Conservation (phyloP, 2,888 invertebrate genomes). For the Beris chalybata region DNA sequence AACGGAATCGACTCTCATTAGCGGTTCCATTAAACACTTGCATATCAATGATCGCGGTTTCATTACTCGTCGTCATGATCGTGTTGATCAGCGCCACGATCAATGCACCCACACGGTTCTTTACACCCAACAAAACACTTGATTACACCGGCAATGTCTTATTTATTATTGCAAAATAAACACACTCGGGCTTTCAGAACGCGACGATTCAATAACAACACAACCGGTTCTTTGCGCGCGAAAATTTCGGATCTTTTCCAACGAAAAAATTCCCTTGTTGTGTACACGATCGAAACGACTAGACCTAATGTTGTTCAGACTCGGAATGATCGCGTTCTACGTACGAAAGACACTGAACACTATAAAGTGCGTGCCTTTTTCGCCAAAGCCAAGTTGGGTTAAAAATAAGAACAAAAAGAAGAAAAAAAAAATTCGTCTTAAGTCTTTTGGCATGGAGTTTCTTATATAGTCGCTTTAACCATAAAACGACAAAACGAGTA, state of each 20-base stretch:
- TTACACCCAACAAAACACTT: conserved; percentile 10
- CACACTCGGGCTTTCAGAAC: conserved; percentile 8
- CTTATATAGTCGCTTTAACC: no score
- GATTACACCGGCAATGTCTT: conserved; percentile 14
- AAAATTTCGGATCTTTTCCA: background rate
- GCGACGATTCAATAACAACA: conserved; percentile 3
- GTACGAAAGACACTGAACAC: no score
- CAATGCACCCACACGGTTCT: conserved; percentile 18
- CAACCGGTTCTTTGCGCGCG: conserved; percentile 30
- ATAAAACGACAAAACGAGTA: no score
- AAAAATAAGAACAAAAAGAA: no score
- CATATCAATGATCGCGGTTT: conserved; percentile 12
- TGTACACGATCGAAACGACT: conserved; percentile 12
- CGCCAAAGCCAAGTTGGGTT: no score
- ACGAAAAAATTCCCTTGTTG: background rate
- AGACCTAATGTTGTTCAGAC: conserved; percentile 18
- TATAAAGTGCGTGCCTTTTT: no score
- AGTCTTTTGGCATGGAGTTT: no score
- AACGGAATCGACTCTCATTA: background rate
- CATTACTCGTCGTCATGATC: conserved; percentile 27
- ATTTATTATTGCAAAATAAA: conserved; percentile 16
- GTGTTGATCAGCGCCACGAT: conserved; percentile 3
- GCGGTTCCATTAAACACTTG: conserved; percentile 5
- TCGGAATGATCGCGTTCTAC: conserved; percentile 19
- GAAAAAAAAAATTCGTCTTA: no score